These are phyloP conservation scores for Tachina grossa DNA, from an alignment of 2,888 invertebrate species.

Conservation along the genomic window DNA sequence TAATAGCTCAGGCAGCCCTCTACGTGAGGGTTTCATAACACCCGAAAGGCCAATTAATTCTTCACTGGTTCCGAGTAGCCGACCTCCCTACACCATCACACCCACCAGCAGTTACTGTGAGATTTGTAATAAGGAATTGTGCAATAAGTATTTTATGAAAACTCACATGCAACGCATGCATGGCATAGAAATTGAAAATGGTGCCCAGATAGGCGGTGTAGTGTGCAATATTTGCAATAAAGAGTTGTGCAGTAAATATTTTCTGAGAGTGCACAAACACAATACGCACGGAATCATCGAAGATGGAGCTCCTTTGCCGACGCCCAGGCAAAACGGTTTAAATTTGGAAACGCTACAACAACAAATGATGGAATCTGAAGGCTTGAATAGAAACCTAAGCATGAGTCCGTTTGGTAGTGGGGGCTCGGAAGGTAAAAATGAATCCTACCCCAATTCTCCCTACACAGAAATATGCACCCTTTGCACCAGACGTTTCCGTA, in stretches of 20 bases:
- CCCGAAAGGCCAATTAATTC: conserved; percentile 83
- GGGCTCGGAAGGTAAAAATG: conserved; percentile 59
- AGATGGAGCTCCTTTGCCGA: conserved; percentile 86
- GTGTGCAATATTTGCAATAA: conserved; percentile 99
- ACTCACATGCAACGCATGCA: conserved; percentile 99
- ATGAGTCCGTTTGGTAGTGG: conserved; percentile 74
- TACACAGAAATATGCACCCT: conserved; percentile 91
- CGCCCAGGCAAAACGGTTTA: conserved; percentile 81
- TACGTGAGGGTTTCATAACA: conserved; percentile 83
- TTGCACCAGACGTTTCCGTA: conserved; percentile 93
- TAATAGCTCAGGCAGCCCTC: conserved; percentile 76
- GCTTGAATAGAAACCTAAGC: conserved; percentile 67
- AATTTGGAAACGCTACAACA: conserved; percentile 79
- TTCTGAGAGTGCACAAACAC: conserved; percentile 97
- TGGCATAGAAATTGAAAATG: conserved; percentile 96
- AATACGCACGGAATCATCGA: conserved; percentile 98
- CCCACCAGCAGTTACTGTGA: conserved; percentile 96
- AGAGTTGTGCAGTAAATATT: conserved; percentile 98
- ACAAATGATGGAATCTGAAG: conserved; percentile 61
- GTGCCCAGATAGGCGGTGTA: conserved; percentile 95
- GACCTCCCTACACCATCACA: conserved; percentile 85
- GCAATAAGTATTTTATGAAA: conserved; percentile 99
- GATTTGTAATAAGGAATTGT: conserved; percentile 98
- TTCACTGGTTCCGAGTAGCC: conserved; percentile 66
- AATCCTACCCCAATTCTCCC: conserved; percentile 83